Conservation (phyloP, 2,797 vertebrate species). For the Anolis apletophallus region DNA sequence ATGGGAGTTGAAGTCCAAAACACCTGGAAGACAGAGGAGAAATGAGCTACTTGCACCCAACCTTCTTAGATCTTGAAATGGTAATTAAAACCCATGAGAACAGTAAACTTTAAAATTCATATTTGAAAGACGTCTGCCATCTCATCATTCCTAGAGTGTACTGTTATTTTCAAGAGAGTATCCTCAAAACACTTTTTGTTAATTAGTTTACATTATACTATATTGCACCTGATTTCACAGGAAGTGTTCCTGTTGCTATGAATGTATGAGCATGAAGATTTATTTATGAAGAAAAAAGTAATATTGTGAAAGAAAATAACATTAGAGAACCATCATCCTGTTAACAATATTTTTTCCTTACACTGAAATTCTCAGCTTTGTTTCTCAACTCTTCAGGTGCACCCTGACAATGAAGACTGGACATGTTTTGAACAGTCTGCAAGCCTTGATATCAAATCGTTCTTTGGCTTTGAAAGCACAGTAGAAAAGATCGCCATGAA, state of each 20-base stretch:
- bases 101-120: neutral
- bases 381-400: constrained; percentile 82
- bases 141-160: neutral
- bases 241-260: neutral
- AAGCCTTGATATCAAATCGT: constrained; percentile 95
- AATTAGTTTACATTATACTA: neutral
- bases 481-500: constrained; percentile 98
- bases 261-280: neutral
- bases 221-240: neutral
- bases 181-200: neutral
- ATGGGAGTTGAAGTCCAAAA: no score
- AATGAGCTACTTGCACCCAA: neutral
- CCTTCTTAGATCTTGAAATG: neutral
- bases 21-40: neutral
- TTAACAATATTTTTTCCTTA: neutral
- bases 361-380: neutral
- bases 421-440: constrained; percentile 96
- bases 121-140: neutral
- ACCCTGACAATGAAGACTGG: constrained; percentile 96
- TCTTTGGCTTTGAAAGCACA: constrained; percentile 96
- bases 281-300: neutral
- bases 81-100: neutral
- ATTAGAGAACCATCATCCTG: neutral
- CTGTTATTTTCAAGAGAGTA: neutral
- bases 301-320: neutral